Base-by-base conservation (phyloP, 2,797 vertebrate species). In the Limosa lapponica region DNA sequence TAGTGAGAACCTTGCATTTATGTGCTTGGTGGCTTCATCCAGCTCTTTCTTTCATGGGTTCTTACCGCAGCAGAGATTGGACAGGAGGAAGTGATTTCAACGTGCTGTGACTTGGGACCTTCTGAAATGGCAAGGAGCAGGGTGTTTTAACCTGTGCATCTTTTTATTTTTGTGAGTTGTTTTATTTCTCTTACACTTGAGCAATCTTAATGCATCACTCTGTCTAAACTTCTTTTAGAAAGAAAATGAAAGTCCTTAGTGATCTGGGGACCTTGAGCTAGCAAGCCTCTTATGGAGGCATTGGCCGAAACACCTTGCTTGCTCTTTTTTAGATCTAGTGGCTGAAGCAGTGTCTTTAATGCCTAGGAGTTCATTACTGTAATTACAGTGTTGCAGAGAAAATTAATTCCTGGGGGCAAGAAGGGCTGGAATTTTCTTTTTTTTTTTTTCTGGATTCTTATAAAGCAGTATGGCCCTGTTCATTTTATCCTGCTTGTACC, bases 131-230 rank as follows among this genome's bases (percentile, higher is more conserved):
- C 61, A 93, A 82, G 89, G 81, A 90, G 24, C 55, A 73, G 52
- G 48, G 55, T 80, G 58, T 79, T 82, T 85, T 93, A 75, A 82
- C 62, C 83, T 58, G 52, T 32, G 19, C 57, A 39, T 28, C 59
- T 71, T 44, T 74, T 94, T 74, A n/a, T 78, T 90, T 91, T 90
- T 20, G 11, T 44, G 62, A 82, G 74, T 87, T 94, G 73, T 66
- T 92, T 89, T 89, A 73, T 88, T 95, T 95, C 36, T 71, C 70
- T 90, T 85, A 72, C 88, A 94, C 91, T 86, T 82, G 92, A 96
- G 54, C 71, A 95, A 71, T 88, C 94, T 95, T 81, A 85, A 93
- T 81, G 71, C n/a, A 77, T 93, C 46, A 12, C 27, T 49, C 66
- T 93, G 36, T 61, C 70, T 72, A 37, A 51, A 39, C 37, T 66